Evolutionary conservation across 2,113 vertebrate species (phyloP).

Genomic region (Datnioides undecimradiatus): DNA sequence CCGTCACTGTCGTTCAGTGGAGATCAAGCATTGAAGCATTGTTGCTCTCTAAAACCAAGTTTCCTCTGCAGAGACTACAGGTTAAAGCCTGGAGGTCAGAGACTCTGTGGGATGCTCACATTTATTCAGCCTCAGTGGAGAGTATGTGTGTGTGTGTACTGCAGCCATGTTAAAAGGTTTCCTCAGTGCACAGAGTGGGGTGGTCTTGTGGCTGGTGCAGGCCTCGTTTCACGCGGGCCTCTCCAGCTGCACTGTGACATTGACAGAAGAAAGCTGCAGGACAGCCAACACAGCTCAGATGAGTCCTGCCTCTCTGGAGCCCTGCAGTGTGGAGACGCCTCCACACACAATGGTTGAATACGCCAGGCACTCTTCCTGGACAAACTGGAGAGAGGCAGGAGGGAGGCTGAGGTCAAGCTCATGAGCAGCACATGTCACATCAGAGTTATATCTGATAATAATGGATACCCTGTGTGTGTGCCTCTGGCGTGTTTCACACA

Average conservation of each 20-base stretch:
- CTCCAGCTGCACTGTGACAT: not conserved
- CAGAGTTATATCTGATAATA: not conserved
- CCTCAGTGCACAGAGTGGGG: not conserved
- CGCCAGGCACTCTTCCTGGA: too few relatives aligned
- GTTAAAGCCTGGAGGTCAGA: not conserved
- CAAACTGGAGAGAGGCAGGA: too few relatives aligned
- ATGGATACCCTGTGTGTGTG: not conserved
- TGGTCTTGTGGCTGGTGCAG: too few relatives aligned
- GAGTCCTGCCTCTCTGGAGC: not conserved
- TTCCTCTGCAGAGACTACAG: not conserved
- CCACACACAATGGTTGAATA: too few relatives aligned
- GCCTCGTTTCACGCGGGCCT: too few relatives aligned
- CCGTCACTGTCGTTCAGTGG: not conserved
- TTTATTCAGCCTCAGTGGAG: not conserved
- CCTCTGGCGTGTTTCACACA: too few relatives aligned
- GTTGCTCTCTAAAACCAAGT: not conserved
- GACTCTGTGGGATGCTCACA: not conserved
- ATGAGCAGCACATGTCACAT: not conserved
- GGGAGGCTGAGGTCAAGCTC: not conserved
- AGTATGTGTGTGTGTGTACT: slow-evolving; percentile 1
- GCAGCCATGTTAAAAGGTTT: slow-evolving; percentile 24
- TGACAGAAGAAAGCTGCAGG: not conserved
- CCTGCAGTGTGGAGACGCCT: not conserved
- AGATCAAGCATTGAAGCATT: too few relatives aligned
- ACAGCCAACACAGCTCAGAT: not conserved